Base-by-base conservation (phyloP, 2,113 vertebrate genomes). In the Silurus asotus region DNA sequence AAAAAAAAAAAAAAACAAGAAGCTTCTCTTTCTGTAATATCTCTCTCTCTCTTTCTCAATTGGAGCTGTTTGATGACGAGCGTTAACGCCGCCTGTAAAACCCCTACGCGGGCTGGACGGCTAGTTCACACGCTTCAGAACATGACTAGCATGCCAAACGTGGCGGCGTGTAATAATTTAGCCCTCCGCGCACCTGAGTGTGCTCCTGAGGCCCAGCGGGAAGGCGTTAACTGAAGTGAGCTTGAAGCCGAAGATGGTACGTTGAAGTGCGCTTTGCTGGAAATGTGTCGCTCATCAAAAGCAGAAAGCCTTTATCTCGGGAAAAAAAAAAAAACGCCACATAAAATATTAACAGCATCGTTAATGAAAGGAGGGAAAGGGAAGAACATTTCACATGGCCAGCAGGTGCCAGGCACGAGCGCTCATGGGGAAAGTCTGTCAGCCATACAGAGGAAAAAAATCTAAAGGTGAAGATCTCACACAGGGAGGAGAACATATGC, bases 331-430 rank as follows among this genome's bases (percentile, higher is more conserved):
- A 87, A 88, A 88, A 77, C 37, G 23, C 61, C 77, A 45, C 81
- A 88, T 88, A 59, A 87, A 89, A 88, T 86, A 89, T 89, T 89
- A 86, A 88, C 78, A 19, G 67, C 72, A 85, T 88, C 83, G 51
- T 81, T 89, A 87, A 83, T 59, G 59, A 70, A 69, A 4, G 70
- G 8, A 8, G 69, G 70, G 25, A 37, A 37, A 37, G n/a, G n/a
- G 49, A 23, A 14, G 0, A 15, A 28, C 69, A 81, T 84, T 87
- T 80, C 88, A 82, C 72, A 72, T 76, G 74, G 77, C 64, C 64
- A 79, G 87, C 87, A 87, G 82, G 85, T 85, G 76, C 79, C 84
- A 65, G 87, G 76, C 14, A 82, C 25, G 19, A 55, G 55, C 6
- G 61, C 61, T 61, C 48, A 2, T 8, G 2, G 28, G 37, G 14